Percentiles rank a stretch among this genome's conserved stretches.
These are phyloP conservation scores for Thunnus maccoyii DNA, from an alignment of 2,113 vertebrate genomes.

Conservation along the genomic window DNA sequence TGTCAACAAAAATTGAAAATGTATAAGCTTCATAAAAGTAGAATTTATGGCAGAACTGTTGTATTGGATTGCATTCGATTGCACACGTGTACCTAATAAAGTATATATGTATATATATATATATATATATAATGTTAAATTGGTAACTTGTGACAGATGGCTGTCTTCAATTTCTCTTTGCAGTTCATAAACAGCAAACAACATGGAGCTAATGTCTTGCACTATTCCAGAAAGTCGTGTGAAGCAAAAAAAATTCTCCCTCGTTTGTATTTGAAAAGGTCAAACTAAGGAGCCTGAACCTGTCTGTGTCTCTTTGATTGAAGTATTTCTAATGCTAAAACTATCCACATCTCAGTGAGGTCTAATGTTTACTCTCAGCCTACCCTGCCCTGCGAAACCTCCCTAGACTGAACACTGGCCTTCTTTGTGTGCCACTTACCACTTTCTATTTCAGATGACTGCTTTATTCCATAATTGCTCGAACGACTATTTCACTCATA, in stretches of 20 bases:
- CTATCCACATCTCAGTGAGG: constrained; percentile 28
- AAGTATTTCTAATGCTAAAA: constrained; percentile 21
- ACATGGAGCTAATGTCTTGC: neutral
- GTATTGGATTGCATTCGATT: no score
- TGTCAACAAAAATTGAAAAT: no score
- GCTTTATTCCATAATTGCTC: constrained; percentile 59
- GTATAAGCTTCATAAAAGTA: no score
- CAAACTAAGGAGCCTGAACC: neutral
- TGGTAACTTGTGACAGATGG: neutral
- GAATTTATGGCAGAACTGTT: no score
- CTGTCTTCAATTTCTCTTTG: neutral
- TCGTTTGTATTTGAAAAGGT: neutral
- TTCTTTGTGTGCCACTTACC: constrained; percentile 66
- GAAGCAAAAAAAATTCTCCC: neutral
- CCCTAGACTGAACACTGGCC: constrained; percentile 57
- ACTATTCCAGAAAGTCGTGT: neutral
- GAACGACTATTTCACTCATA: constrained; percentile 35
- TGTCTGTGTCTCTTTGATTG: constrained; percentile 11
- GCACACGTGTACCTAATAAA: no score
- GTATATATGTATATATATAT: no score
- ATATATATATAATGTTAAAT: neutral
- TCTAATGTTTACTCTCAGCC: constrained; percentile 67
- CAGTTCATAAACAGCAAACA: neutral
- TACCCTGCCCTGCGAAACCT: constrained; percentile 39
- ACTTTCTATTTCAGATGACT: constrained; percentile 62